phyloP scores from a whole-genome alignment of 2,113 vertebrate species.

The Melanerpes formicivorus region DNA sequence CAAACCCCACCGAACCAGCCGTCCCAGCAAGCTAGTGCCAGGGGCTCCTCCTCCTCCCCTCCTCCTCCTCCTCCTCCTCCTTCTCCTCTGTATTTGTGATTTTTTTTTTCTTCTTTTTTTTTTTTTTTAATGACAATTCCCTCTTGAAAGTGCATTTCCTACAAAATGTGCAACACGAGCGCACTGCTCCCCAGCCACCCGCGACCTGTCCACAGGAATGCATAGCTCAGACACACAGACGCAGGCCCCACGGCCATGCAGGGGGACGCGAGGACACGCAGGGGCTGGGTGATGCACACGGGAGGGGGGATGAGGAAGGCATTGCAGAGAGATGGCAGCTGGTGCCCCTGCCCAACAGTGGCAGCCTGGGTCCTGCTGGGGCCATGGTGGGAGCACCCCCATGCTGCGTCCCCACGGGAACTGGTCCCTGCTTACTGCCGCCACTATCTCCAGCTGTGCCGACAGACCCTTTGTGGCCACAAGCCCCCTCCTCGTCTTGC shows the following conservation, averaged over 20 bases:
- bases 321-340: neutral
- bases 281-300: neutral
- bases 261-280: neutral
- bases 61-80: neutral
- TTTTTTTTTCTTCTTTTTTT: neutral
- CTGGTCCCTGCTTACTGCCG: neutral
- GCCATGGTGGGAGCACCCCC: neutral
- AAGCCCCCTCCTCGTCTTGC: neutral
- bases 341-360: neutral
- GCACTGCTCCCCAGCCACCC: neutral
- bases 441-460: neutral
- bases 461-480: neutral
- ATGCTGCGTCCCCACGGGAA: neutral
- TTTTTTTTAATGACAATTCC: neutral
- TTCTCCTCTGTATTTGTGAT: neutral
- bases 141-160: slow-evolving; percentile 74
- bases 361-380: neutral
- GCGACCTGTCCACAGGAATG: slow-evolving; percentile 61
- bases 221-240: slow-evolving; percentile 51
- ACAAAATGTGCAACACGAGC: slow-evolving; percentile 69
- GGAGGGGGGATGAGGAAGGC: neutral
- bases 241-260: neutral
- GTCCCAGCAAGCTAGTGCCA: neutral
- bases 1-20: neutral
- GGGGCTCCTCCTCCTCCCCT: neutral